Conservation (phyloP, 2,113 vertebrate genomes). For the Redunca redunca region DNA sequence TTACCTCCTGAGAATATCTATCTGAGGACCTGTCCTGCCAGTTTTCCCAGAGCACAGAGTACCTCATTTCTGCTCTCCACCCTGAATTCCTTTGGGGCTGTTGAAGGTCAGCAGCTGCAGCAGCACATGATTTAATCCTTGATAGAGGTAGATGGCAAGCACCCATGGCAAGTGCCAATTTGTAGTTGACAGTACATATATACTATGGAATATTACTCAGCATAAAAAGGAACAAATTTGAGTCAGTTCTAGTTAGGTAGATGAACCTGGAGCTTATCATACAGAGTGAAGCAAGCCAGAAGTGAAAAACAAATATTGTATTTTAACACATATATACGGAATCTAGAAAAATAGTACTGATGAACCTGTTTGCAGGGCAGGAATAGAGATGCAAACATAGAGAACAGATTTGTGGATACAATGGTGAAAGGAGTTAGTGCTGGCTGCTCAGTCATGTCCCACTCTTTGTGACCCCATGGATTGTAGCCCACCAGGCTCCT, state of each 20-base stretch:
- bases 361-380: neutral
- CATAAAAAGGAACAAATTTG: neutral
- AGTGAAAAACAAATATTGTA: neutral
- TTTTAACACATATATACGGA: neutral
- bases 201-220: neutral
- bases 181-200: neutral
- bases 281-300: neutral
- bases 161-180: neutral
- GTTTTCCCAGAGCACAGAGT: neutral
- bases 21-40: neutral
- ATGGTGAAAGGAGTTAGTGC: neutral
- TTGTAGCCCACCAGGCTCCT: neutral
- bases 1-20: neutral
- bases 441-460: neutral
- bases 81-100: neutral
- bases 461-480: neutral
- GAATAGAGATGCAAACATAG: neutral
- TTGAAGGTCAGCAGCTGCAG: neutral
- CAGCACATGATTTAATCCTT: neutral
- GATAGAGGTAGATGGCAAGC: neutral
- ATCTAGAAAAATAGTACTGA: neutral
- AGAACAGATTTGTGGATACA: neutral
- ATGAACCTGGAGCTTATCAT: neutral
- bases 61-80: neutral
- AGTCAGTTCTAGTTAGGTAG: neutral